Percentiles rank a stretch among this genome's conserved stretches.
These are phyloP conservation scores for Zosterops borbonicus DNA, from an alignment of 2,113 vertebrate genomes.

Conservation along the genomic window DNA sequence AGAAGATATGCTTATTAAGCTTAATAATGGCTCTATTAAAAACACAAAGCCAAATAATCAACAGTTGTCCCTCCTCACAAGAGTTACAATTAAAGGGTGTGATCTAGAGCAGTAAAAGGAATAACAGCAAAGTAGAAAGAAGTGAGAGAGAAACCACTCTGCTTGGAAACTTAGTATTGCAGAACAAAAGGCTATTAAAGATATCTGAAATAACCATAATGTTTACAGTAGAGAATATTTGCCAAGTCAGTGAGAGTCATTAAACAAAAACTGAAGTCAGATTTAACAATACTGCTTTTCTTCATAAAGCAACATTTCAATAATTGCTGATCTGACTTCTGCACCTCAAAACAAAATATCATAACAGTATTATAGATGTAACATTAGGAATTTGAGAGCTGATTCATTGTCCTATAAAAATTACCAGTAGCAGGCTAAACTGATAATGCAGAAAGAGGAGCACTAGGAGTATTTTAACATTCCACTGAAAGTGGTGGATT, in stretches of 20 bases:
- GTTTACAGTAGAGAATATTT: not conserved
- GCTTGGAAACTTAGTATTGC: not conserved
- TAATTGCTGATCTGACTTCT: not conserved
- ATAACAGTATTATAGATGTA: not conserved
- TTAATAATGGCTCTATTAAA: not conserved
- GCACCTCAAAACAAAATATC: not conserved
- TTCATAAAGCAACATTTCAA: not conserved
- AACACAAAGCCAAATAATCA: slow-evolving; percentile 33
- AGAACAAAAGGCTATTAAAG: not conserved
- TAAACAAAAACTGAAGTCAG: not conserved
- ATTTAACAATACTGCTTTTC: not conserved
- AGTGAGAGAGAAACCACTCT: not conserved
- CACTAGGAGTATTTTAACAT: not conserved
- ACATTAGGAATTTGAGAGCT: not conserved
- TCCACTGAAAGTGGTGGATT: not conserved
- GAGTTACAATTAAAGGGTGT: not conserved
- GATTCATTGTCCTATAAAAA: not conserved
- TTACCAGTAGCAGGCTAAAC: not conserved
- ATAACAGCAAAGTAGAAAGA: not conserved
- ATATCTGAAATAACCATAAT: not conserved
- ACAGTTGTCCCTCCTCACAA: not conserved
- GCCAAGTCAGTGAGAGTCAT: not conserved
- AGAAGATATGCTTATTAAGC: not conserved
- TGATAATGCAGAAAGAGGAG: not conserved
- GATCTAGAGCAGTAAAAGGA: not conserved